phyloP scores from a whole-genome alignment of 2,888 invertebrate genomes.

The Cartodere bifasciata region DNA sequence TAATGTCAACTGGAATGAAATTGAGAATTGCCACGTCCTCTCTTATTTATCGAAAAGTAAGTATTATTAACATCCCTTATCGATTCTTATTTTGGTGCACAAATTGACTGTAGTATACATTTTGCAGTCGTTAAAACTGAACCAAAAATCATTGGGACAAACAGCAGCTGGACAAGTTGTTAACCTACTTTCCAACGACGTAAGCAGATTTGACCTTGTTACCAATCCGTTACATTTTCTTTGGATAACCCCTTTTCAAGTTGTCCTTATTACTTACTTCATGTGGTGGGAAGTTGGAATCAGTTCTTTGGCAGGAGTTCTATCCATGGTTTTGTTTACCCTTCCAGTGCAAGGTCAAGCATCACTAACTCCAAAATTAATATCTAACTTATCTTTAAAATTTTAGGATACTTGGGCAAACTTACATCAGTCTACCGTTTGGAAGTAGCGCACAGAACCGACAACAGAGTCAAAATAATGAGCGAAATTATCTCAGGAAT shows the following conservation, averaged over 20 bases:
- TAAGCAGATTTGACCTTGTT: slow-evolving; percentile 64
- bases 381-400: too few species aligned
- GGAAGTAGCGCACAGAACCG: slow-evolving; percentile 40
- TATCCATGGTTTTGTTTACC: slow-evolving; percentile 39
- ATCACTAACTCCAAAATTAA: too few species aligned
- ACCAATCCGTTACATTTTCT: slow-evolving; percentile 57
- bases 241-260: slow-evolving; percentile 69
- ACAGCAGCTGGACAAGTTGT: slow-evolving; percentile 75
- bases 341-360: slow-evolving; percentile 39
- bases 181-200: slow-evolving; percentile 75
- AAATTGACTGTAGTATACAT: background rate
- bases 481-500: slow-evolving; percentile 61
- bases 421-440: slow-evolving; percentile 32
- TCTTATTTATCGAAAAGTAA: slow-evolving; percentile 68
- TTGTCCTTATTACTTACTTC: slow-evolving; percentile 45
- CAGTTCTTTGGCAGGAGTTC: slow-evolving; percentile 47
- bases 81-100: background rate
- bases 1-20: slow-evolving; percentile 61
- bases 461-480: slow-evolving; percentile 56
- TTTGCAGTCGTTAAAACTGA: slow-evolving; percentile 44
- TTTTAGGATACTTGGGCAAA: slow-evolving; percentile 35
- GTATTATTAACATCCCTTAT: slow-evolving; percentile 5
- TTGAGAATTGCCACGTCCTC: slow-evolving; percentile 65
- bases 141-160: slow-evolving; percentile 57
- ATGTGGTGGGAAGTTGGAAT: slow-evolving; percentile 42